Evolutionary conservation across 2,113 vertebrate genomes (phyloP).

Genomic region (Macaca nemestrina): DNA sequence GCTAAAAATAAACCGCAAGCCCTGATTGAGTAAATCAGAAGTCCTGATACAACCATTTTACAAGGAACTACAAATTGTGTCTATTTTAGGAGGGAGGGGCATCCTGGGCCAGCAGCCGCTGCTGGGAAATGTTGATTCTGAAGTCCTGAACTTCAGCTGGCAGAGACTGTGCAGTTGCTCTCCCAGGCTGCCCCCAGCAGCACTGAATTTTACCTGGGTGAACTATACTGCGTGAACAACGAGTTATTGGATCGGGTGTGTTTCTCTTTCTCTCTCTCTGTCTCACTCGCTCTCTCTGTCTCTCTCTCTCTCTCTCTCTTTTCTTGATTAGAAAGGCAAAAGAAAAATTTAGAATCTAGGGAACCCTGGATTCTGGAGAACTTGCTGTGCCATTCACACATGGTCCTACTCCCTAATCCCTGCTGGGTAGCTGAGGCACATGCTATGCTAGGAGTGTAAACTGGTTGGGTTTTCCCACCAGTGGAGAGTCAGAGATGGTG

Average conservation of each 20-base stretch:
- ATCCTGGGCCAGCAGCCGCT: not conserved
- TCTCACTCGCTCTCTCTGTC: not conserved
- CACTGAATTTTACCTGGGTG: not conserved
- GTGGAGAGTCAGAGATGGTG: not conserved
- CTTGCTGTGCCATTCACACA: not conserved
- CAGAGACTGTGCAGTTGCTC: not conserved
- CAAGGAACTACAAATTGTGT: not conserved
- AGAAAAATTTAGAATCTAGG: not conserved
- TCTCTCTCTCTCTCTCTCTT: no score
- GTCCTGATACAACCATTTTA: not conserved
- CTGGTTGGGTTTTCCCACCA: not conserved
- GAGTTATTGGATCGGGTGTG: accelerated
- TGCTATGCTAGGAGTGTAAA: not conserved
- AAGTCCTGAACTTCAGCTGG: not conserved
- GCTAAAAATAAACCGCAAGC: not conserved
- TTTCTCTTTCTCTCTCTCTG: not conserved
- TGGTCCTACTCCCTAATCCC: no score
- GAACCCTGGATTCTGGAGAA: not conserved
- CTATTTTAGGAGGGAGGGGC: not conserved
- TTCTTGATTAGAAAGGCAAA: not conserved
- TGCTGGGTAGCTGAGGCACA: accelerated
- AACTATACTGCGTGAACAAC: not conserved
- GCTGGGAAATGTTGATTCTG: not conserved
- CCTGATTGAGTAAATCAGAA: not conserved
- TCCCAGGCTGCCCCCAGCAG: accelerated